Percentiles rank a stretch among this genome's conserved stretches.
Conservation (phyloP, 2,888 invertebrate species). For the Julus scandinavius region DNA sequence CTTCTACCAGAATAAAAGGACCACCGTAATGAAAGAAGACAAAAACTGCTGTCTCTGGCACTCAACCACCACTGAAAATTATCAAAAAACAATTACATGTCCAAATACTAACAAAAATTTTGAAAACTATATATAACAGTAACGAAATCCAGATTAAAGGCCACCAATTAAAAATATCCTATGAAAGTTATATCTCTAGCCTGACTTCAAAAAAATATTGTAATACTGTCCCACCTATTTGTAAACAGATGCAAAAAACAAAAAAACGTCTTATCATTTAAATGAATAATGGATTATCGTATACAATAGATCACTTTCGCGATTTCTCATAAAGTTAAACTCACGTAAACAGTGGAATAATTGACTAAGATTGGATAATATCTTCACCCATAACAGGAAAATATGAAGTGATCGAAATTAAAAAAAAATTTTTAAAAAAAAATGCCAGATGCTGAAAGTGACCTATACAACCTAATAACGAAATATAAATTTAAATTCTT, state of each 20-base stretch:
- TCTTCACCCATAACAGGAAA: neutral
- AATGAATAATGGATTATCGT: neutral
- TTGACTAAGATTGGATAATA: neutral
- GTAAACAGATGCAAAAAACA: neutral
- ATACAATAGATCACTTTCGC: neutral
- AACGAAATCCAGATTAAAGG: neutral
- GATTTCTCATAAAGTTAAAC: neutral
- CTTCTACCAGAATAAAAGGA: conserved; percentile 1
- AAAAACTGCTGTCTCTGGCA: neutral
- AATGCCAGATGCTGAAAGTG: neutral
- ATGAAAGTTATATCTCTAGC: neutral
- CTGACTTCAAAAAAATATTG: neutral
- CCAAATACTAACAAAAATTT: neutral
- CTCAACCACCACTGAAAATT: neutral
- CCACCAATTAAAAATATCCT: neutral
- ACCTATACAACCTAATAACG: neutral
- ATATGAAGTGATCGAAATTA: no score
- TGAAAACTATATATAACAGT: neutral
- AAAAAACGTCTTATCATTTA: neutral
- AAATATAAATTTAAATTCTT: neutral
- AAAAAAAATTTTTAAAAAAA: neutral
- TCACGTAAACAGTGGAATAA: neutral
- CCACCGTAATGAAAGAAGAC: neutral
- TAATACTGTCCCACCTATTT: neutral
- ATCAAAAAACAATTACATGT: neutral